Base-by-base conservation (phyloP, 2,888 invertebrate species). In the Caenorhabditis sp. region DNA sequence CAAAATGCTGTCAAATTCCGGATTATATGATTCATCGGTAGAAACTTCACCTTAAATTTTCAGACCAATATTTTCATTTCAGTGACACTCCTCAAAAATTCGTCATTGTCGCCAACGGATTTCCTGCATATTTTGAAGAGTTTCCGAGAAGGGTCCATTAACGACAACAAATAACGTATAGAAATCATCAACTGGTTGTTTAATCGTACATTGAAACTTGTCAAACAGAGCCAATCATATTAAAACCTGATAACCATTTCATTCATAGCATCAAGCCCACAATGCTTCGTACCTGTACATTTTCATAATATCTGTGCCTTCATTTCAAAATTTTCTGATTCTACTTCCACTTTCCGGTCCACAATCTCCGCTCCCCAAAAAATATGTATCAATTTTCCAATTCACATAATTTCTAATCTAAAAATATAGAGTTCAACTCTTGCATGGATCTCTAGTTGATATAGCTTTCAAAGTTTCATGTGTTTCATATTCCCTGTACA, bases 81-180 rank as follows among this genome's bases (percentile, higher is more conserved):
- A 81, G 86, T 68, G 81, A 81, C 0, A 77, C 86, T 12, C 73
- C 88, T 10, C 85, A 85, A 41, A 88, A 88, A 56, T 82, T 82
- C 19, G 73, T 80, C 22, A 85, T 90, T 8, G 84, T 85, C 1
- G 85, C 84, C 7, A 85, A 85, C 38, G 89, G 89, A 31, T 72
- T 83, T 12, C 75, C 86, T 4, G 85, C 86, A 10, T 77, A 83
- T 2, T 86, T 90, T 51, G 86, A 86, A 54, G 90, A 90, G 56
- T 90, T 87, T 31, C 79, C 80, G 7, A 24, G 72, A 3, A 56
- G 83, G 22, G 38, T 63, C 0, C 35, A 68, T 22, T 35, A 12
- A 56, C 63, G 38, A 66, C 12, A 16, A 10, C 38, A 10, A 38
- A 10, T 38, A 2, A 38, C 38, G 6, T 10, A 38, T 49, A 26